A percentile compares a stretch with the other conserved stretches of the same genome.
These are phyloP conservation scores for Drosophila differens DNA, from an alignment of 2,888 invertebrate species.

Conservation along the genomic window DNA sequence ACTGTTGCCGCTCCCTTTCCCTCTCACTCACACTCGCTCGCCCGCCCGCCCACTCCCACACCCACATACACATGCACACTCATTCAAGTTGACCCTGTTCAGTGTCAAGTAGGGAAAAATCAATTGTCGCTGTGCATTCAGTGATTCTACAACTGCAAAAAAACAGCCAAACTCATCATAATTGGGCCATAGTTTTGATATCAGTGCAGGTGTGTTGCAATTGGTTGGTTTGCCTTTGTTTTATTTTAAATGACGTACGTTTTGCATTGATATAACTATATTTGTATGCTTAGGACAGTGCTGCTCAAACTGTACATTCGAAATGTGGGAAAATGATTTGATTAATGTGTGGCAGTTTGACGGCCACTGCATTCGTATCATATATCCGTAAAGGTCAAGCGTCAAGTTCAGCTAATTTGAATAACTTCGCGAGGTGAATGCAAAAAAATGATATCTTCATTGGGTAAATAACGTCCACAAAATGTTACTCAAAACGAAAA, in stretches of 20 bases:
- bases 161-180: constrained; percentile 6
- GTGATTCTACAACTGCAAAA: constrained; percentile 49
- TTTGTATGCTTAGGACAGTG: not conserved
- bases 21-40: constrained; percentile 9
- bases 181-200: constrained; percentile 32
- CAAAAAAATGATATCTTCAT: constrained; percentile 20
- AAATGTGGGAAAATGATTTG: not conserved
- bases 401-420: constrained; percentile 5
- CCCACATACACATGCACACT: not conserved
- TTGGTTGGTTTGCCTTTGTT: not conserved
- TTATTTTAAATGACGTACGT: not conserved
- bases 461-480: constrained; percentile 4
- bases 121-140: constrained; percentile 53
- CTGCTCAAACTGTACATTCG: not conserved
- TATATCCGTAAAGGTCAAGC: constrained; percentile 34
- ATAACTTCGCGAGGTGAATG: constrained; percentile 9
- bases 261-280: not conserved
- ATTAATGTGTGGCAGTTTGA: constrained; percentile 29
- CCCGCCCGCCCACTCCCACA: not conserved
- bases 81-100: constrained; percentile 66
- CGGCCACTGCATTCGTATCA: constrained; percentile 28
- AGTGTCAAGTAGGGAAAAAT: constrained; percentile 74
- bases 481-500: not conserved
- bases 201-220: not conserved
- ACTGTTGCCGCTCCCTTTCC: constrained; percentile 18